phyloP scores from a whole-genome alignment of 37 sponge, comb jelly and placozoan species.

The Aphrocallistes beatrix region DNA sequence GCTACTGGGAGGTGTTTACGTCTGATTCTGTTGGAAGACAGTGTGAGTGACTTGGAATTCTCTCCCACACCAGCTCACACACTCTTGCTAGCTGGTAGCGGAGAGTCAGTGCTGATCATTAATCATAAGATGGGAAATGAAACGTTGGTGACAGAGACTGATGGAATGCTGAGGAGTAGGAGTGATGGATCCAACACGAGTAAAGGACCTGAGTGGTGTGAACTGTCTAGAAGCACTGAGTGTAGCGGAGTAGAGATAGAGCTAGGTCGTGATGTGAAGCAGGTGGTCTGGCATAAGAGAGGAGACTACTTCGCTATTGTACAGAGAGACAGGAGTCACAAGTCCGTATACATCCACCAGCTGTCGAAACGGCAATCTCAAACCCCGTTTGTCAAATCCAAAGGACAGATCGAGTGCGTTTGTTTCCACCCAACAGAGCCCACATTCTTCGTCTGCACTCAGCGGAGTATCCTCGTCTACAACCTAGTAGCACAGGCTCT shows the following conservation, averaged over 20 bases:
- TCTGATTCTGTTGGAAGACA: conserved; percentile 27
- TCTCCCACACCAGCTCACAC: conserved; percentile 37
- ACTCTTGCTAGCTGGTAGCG: conserved; percentile 52
- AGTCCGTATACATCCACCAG: conserved; percentile 63
- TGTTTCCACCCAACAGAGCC: conserved; percentile 88
- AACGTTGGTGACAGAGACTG: background rate
- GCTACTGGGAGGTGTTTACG: conserved; percentile 65
- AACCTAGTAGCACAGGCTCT: conserved; percentile 74
- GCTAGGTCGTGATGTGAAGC: conserved; percentile 30
- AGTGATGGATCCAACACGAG: background rate
- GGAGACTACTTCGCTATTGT: conserved; percentile 92
- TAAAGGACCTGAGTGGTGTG: background rate
- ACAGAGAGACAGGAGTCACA: conserved; percentile 48
- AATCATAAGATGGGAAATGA: background rate
- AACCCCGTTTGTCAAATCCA: conserved; percentile 74
- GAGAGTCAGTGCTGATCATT: background rate
- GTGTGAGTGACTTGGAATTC: conserved; percentile 44
- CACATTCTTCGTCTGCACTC: conserved; percentile 89
- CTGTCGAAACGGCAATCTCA: conserved; percentile 68
- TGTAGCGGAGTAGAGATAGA: background rate
- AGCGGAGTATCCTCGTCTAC: conserved; percentile 73
- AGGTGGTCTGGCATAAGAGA: conserved; percentile 80
- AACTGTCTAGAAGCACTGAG: background rate
- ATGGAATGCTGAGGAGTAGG: background rate
- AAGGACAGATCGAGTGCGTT: conserved; percentile 73